A percentile compares a stretch with the other conserved stretches of the same genome.
phyloP scores from a whole-genome alignment of 1,140 invertebrate genomes.

The Lordiphosa clarofinis region DNA sequence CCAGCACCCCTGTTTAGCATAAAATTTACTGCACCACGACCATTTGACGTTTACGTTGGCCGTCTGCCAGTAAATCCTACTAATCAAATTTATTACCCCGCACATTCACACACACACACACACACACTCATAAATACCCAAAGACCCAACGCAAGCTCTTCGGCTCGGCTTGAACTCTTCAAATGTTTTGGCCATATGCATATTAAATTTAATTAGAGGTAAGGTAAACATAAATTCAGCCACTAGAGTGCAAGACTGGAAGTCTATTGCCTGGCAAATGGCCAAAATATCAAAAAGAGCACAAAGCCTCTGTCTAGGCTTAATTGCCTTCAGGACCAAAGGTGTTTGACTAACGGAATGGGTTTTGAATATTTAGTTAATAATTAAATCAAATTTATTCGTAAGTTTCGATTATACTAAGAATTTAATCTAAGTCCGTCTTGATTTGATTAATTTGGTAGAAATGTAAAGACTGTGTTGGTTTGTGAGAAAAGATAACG shows the following conservation, averaged over 20 bases:
- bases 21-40: conserved; percentile 72
- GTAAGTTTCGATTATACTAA: too few relatives aligned
- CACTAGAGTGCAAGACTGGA: conserved; percentile 30
- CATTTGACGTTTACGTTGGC: conserved; percentile 65
- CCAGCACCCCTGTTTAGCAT: conserved; percentile 52
- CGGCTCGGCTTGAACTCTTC: conserved; percentile 32
- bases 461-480: too few relatives aligned
- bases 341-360: too few relatives aligned
- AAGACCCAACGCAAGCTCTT: conserved; percentile 40
- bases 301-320: not conserved
- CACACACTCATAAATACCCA: conserved; percentile 1
- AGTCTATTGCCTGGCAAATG: conserved; percentile 7
- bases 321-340: too few relatives aligned
- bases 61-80: conserved; percentile 67
- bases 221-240: conserved; percentile 69
- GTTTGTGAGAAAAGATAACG: too few relatives aligned
- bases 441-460: too few relatives aligned
- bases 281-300: conserved; percentile 12
- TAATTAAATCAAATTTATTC: too few relatives aligned
- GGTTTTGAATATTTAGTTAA: too few relatives aligned
- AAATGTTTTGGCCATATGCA: conserved; percentile 68
- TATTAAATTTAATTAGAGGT: conserved; percentile 75
- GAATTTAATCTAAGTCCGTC: too few relatives aligned
- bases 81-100: conserved; percentile 73
- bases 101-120: conserved; percentile 22